Percentiles rank a stretch among this genome's conserved stretches.
phyloP scores from a whole-genome alignment of 1,140 invertebrate genomes.

The Caenorhabditis remanei region DNA sequence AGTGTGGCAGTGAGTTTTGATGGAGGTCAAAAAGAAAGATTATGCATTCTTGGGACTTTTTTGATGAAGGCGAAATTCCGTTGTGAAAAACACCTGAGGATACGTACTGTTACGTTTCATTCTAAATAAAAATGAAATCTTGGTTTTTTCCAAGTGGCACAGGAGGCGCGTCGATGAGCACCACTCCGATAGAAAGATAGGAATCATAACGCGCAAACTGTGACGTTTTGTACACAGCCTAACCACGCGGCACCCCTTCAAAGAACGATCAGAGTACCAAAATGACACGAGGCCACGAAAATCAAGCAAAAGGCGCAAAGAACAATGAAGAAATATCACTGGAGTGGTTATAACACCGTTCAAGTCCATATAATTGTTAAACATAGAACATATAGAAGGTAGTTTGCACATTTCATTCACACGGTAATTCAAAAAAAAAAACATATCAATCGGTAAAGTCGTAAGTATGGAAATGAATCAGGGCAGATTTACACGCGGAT shows the following conservation, averaged over 20 bases:
- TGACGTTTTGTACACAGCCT: slow-evolving; percentile 39
- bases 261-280: slow-evolving; percentile 34
- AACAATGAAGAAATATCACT: slow-evolving; percentile 25
- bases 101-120: no score
- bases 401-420: not conserved
- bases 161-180: not conserved
- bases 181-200: not conserved
- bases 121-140: no score
- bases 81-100: no score
- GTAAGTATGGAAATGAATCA: slow-evolving; percentile 14
- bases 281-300: slow-evolving; percentile 21
- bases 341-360: not conserved
- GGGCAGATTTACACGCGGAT: not conserved
- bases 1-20: slow-evolving; percentile 33
- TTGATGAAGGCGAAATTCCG: not conserved
- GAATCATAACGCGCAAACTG: slow-evolving; percentile 43
- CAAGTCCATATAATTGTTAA: not conserved
- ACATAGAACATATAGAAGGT: no score
- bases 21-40: slow-evolving; percentile 37
- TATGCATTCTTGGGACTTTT: not conserved
- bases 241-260: slow-evolving; percentile 13
- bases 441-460: not conserved
- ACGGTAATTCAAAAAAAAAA: not conserved
- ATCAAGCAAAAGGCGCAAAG: not conserved
- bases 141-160: not conserved